Percentiles rank a stretch among this genome's conserved stretches.
phyloP scores from a whole-genome alignment of 2,888 invertebrate genomes.

The Tetragnatha montana region DNA sequence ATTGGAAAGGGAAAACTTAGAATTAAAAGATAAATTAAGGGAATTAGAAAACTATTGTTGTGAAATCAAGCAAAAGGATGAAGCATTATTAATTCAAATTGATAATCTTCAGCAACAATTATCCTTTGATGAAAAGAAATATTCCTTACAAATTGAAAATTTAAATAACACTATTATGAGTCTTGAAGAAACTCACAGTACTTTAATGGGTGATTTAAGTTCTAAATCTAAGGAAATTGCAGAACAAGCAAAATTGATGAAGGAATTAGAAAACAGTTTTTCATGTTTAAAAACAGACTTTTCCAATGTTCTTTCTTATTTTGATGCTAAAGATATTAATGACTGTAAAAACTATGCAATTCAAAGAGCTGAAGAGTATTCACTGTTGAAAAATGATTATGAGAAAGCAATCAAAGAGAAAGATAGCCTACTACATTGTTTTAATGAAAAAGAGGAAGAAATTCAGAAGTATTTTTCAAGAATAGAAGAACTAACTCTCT shows the following conservation, averaged over 20 bases:
- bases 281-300: neutral
- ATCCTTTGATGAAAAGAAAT: neutral
- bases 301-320: neutral
- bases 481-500: conserved; percentile 12
- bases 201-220: neutral
- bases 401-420: conserved; percentile 79
- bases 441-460: conserved; percentile 28
- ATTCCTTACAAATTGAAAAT: conserved; percentile 6
- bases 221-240: conserved; percentile 33
- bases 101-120: conserved; percentile 52
- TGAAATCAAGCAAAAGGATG: conserved; percentile 77
- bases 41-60: conserved; percentile 79
- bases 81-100: conserved; percentile 77
- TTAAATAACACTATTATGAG: conserved; percentile 3
- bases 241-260: conserved; percentile 19
- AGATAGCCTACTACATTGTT: conserved; percentile 73
- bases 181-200: neutral
- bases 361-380: conserved; percentile 33
- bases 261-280: neutral
- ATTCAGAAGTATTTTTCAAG: conserved; percentile 10
- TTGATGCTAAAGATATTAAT: conserved; percentile 23
- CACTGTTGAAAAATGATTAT: conserved; percentile 71
- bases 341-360: conserved; percentile 33
- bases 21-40: conserved; percentile 80
- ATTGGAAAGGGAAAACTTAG: conserved; percentile 79